These are phyloP conservation scores for Halictus quadricinctus DNA, from an alignment of 2,888 invertebrate genomes.

Conservation along the genomic window DNA sequence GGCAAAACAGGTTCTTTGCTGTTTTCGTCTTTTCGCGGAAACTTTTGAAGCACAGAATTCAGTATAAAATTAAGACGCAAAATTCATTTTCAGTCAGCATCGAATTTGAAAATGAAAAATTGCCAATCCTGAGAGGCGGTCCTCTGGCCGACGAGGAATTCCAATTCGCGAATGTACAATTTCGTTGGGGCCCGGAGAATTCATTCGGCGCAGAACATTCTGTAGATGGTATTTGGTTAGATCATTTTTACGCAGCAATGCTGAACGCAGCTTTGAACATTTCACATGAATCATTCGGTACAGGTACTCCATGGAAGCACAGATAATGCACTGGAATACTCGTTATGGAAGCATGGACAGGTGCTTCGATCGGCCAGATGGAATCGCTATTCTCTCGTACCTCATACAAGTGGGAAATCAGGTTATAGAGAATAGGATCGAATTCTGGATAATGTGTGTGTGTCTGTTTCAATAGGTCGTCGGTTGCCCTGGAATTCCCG, in stretches of 20 bases:
- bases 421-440: not conserved
- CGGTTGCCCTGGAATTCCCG: slow-evolving; percentile 69
- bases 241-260: not conserved
- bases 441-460: not conserved
- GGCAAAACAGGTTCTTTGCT: slow-evolving; percentile 71
- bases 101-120: slow-evolving; percentile 63
- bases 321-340: slow-evolving; percentile 76
- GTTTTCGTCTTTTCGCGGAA: not conserved
- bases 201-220: slow-evolving; percentile 75
- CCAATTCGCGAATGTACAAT: slow-evolving; percentile 72
- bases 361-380: slow-evolving; percentile 74
- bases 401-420: slow-evolving; percentile 70
- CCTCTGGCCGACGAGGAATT: slow-evolving; percentile 71
- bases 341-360: slow-evolving; percentile 72
- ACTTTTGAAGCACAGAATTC: not conserved
- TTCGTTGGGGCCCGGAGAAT: slow-evolving; percentile 75
- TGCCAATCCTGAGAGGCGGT: slow-evolving; percentile 72
- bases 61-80: not conserved
- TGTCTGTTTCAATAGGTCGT: slow-evolving; percentile 65
- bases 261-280: not conserved
- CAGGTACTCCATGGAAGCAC: slow-evolving; percentile 78
- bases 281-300: not conserved
- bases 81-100: slow-evolving; percentile 66
- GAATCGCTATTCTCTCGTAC: slow-evolving; percentile 72
- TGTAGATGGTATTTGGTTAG: slow-evolving; percentile 74